Evolutionary conservation across 2,888 invertebrate species (phyloP).

Genomic region (Caenorhabditis sp.): DNA sequence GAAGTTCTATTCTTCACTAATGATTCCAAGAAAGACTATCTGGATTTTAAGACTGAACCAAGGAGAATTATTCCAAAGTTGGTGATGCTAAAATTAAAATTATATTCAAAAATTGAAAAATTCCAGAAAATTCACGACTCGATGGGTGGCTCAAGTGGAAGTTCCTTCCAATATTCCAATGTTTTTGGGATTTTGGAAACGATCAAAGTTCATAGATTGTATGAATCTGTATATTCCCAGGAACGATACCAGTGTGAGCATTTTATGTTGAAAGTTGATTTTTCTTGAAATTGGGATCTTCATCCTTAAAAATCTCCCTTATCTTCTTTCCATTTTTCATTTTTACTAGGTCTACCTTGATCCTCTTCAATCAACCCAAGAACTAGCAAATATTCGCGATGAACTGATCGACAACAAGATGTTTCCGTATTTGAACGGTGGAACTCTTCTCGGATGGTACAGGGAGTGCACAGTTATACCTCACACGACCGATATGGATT

Average conservation of each 20-base stretch:
- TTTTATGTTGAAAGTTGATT: neutral
- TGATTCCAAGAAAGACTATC: constrained; percentile 26
- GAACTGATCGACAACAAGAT: constrained; percentile 26
- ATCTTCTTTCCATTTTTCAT: too few relatives aligned
- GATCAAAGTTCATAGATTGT: constrained; percentile 40
- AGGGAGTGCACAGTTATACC: constrained; percentile 60
- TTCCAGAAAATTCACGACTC: constrained; percentile 30
- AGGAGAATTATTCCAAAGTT: constrained; percentile 49
- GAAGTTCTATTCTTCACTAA: constrained; percentile 28
- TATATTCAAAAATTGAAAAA: neutral
- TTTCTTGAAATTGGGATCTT: too few relatives aligned
- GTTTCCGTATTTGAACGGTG: constrained; percentile 50
- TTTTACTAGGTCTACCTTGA: neutral
- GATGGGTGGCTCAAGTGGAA: constrained; percentile 9
- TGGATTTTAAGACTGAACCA: constrained; percentile 39
- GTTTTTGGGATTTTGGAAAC: constrained; percentile 48
- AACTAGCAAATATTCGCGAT: constrained; percentile 16
- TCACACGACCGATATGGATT: constrained; percentile 55
- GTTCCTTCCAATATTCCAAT: constrained; percentile 31
- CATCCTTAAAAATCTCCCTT: too few relatives aligned
- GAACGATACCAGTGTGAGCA: constrained; percentile 3
- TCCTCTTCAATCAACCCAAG: neutral
- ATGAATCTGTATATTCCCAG: constrained; percentile 38
- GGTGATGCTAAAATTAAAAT: neutral
- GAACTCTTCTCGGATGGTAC: constrained; percentile 63